Percentiles rank a stretch among this genome's conserved stretches.
phyloP scores from a whole-genome alignment of 2,113 vertebrate genomes.

The Hemiscyllium ocellatum region DNA sequence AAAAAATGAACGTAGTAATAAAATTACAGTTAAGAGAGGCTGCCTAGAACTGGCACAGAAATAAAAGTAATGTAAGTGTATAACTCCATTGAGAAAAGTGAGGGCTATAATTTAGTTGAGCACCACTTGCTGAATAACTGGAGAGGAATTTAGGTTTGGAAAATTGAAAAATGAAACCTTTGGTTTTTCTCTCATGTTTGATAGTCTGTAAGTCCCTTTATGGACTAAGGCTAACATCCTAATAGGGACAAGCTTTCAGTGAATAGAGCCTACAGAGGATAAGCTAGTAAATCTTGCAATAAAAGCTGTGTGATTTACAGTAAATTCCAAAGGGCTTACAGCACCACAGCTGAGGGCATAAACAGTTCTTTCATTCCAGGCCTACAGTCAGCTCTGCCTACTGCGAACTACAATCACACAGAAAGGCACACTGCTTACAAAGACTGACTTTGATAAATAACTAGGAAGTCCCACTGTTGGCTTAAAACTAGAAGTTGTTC shows the following conservation, averaged over 20 bases:
- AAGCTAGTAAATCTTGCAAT: slow-evolving; percentile 99
- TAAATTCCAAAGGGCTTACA: slow-evolving; percentile 99
- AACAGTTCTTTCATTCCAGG: slow-evolving; percentile 92
- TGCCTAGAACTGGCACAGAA: slow-evolving; percentile 73
- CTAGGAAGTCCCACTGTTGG: slow-evolving; percentile 98
- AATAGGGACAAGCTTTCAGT: slow-evolving; percentile 99
- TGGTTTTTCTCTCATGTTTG: slow-evolving; percentile 88
- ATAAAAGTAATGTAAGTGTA: slow-evolving; percentile 78
- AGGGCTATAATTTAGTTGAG: slow-evolving; percentile 79
- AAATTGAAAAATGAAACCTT: slow-evolving; percentile 88
- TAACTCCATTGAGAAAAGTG: slow-evolving; percentile 75
- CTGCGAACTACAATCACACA: slow-evolving; percentile 94
- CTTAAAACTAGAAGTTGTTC: slow-evolving; percentile 99
- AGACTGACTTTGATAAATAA: slow-evolving; percentile 99
- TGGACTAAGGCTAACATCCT: slow-evolving; percentile 93
- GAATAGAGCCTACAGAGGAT: slow-evolving; percentile 98
- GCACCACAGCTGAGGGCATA: slow-evolving; percentile 98
- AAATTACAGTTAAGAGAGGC: slow-evolving; percentile 76
- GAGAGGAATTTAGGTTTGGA: slow-evolving; percentile 82
- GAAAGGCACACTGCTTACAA: slow-evolving; percentile 85
- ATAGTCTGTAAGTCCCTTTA: slow-evolving; percentile 93
- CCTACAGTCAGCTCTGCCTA: slow-evolving; percentile 84
- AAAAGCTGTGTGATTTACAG: slow-evolving; percentile 99
- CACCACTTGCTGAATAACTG: slow-evolving; percentile 74
- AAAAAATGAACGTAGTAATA: slow-evolving; percentile 68